Evolutionary conservation across 2,113 vertebrate genomes (phyloP).

Genomic region (Malurus cyaneus): DNA sequence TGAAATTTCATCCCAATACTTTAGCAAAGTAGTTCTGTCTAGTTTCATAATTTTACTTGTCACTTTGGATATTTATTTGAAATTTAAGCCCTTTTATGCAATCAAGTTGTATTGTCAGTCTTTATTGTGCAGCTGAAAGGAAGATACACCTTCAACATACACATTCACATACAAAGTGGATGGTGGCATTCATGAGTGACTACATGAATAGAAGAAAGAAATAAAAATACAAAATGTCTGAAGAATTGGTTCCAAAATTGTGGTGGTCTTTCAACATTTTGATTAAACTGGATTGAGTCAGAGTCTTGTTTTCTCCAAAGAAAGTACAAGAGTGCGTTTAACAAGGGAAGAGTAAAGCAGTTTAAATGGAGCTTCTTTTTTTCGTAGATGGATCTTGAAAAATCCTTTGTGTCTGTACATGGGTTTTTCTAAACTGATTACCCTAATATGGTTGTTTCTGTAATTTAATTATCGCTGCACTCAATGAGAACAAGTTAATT

Average conservation of each 20-base stretch:
- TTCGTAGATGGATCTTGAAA: not conserved
- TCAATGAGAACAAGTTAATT: slow-evolving; percentile 29
- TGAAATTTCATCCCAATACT: not conserved
- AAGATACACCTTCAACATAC: not conserved
- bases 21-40: not conserved
- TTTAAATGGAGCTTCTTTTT: not conserved
- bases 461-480: slow-evolving; percentile 42
- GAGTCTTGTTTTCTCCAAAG: not conserved
- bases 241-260: not conserved
- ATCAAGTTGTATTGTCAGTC: not conserved
- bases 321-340: not conserved
- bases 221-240: not conserved
- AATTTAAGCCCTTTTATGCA: not conserved
- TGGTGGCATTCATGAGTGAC: not conserved
- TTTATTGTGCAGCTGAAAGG: not conserved
- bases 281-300: not conserved
- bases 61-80: not conserved
- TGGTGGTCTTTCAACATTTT: not conserved
- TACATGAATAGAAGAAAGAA: not conserved
- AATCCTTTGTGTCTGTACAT: slow-evolving; percentile 6
- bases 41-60: not conserved
- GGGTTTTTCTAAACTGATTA: slow-evolving; percentile 25
- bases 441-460: not conserved
- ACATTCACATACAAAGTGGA: not conserved
- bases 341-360: not conserved